Evolutionary conservation across 2,797 vertebrate species (phyloP), one percentile per base, ranked within the genome.

Genomic region (Molothrus aeneus): DNA sequence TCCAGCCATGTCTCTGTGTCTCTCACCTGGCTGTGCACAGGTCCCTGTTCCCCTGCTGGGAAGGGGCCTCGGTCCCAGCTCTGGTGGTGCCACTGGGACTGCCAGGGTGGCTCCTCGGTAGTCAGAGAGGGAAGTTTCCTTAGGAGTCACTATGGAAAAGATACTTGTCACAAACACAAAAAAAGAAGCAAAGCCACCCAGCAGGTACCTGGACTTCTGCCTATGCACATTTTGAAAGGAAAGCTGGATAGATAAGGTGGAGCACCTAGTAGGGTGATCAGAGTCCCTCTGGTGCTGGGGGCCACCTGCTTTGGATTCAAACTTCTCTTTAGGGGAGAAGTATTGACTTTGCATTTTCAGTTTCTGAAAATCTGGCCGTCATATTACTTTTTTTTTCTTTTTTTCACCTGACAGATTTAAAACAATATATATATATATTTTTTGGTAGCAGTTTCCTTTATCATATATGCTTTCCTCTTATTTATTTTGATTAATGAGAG

Each of bases 211-310:
- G 43, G 53, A 22, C 13, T 80, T 57, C 32, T 83, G 48, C 69
- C 66, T 51, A 20, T 0, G 3, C 24, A 8, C 0, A 0, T 34
- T 74, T 22, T 51, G 28, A 7, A 16, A 36, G 36, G 25, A 47
- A 57, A 61, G 8, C 10, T 65, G 73, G 38, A 16, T 17, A 72
- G 69, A 64, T 13, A 8, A 59, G 31, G 53, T 4, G 17, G 24
- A 68, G 8, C 4, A 3, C 25, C 38, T 45, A 65, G 31, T 15
- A 45, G 25, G 10, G 26, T n/a, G 26, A 42, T 7, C 26, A 42
- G 60, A 48, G 38, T 15, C 29, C 34, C 12, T 36, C 53, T 54
- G 10, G 14, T 26, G 14, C 15, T 1, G 10, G 21, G 24, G 43
- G 3, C 13, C 31, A 51, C 20, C 32, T 84, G 28, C 45, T 47